Base-by-base conservation (phyloP, 2,797 vertebrate genomes). In the Neopelma chrysocephalum region DNA sequence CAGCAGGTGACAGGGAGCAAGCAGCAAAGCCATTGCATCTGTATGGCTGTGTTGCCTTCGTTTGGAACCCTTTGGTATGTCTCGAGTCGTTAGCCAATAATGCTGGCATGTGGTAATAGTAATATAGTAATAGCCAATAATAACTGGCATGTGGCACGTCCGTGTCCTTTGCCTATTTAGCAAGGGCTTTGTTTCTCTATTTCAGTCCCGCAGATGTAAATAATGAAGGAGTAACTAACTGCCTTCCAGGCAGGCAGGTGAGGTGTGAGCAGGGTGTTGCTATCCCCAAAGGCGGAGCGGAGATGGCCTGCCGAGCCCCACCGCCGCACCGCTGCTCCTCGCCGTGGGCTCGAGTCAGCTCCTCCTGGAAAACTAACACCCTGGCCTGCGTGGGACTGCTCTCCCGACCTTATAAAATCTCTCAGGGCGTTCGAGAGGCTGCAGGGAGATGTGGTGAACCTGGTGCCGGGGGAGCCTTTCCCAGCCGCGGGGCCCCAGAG, bases 341-440 rank as follows among this genome's bases (percentile, higher is more conserved):
- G 12, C 71, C 65, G 0, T 0, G 19, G 66, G 0, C 43, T n/a
- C 31, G 3, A 31, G 2, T 8, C 12, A 38, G 5, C 69, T n/a
- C 2, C 15, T 11, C 32, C 48, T 2, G 75, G 48, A 36, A 50
- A 87, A 34, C 62, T 43, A 82, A 26, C 62, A 47, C 17, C 15
- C 11, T 0, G 15, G 19, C 11, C 48, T 1, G 34, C 1, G 48
- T 20, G 6, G 15, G 6, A 9, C 43, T 34, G 47, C 15, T 7
- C 12, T 23, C 45, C 51, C 1, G 43, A 1, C 70, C 29, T 0
- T 0, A 1, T 3, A 48, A 3, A 12, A 2, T 1, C 62, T 10
- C 3, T 1, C 54, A 2, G n/a, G 11, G 29, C 32, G 6, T 0
- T 31, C 47, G 54, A 62, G 26, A 20, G 15, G 22, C 56, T 16